Evolutionary conservation across 2,888 invertebrate species (phyloP).

Genomic region (Ptilodon capucinus): DNA sequence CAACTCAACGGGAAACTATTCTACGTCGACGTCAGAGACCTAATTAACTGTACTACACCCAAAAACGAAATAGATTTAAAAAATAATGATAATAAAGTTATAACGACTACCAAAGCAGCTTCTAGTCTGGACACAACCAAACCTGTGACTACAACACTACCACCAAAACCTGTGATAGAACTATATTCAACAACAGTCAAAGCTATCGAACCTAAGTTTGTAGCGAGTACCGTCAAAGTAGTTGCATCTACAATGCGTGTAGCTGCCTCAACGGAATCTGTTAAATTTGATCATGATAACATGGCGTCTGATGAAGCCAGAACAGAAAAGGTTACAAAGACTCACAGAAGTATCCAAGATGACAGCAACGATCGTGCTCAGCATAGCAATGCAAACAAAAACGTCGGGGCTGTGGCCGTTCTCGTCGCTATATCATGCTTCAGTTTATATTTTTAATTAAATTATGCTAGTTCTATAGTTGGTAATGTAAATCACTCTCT

Average conservation of each 20-base stretch:
- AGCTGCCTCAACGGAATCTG: conserved; percentile 69
- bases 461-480: conserved; percentile 35
- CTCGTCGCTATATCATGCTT: conserved; percentile 38
- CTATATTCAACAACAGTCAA: conserved; percentile 4
- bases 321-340: conserved; percentile 58
- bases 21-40: conserved; percentile 62
- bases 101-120: conserved; percentile 18
- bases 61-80: background rate
- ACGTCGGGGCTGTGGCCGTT: conserved; percentile 29
- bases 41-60: conserved; percentile 55
- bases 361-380: conserved; percentile 27
- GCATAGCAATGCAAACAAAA: conserved; percentile 37
- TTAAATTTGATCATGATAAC: conserved; percentile 53
- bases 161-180: conserved; percentile 3
- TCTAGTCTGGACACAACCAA: conserved; percentile 17
- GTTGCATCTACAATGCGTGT: conserved; percentile 58
- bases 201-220: conserved; percentile 15
- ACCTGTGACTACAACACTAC: conserved; percentile 10
- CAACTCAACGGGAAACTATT: conserved; percentile 72
- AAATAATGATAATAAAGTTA: conserved; percentile 3
- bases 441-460: conserved; percentile 45
- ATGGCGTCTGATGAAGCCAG: conserved; percentile 74
- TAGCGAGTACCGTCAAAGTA: conserved; percentile 21
- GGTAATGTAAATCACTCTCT: conserved; percentile 53
- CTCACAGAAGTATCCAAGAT: conserved; percentile 59